Evolutionary conservation across 1,140 invertebrate species (phyloP), one percentile per base, ranked within the genome.

Genomic region (Mesaphorura yosii): DNA sequence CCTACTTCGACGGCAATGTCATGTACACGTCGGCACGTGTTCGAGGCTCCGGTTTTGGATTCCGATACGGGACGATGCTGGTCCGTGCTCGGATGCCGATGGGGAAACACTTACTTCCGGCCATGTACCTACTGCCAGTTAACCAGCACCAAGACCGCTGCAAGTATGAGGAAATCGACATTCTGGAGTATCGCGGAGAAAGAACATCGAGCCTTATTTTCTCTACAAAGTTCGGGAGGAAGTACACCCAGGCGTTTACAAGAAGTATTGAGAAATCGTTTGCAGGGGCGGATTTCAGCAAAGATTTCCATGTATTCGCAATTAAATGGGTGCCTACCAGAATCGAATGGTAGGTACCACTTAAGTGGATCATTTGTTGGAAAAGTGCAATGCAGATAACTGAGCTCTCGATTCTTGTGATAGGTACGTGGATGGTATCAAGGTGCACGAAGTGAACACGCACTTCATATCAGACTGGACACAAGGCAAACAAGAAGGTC

Each of bases 111-210:
- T 34, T 62, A n/a, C 59, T 59, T 53, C 60, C 60, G 26, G 60
- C 60, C 14, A 42, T 59, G 23, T 59, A 53, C 40, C 25, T 55
- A n/a, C 38, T 55, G 3, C 27, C 46, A 4, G 17, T 23, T 17
- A 26, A 51, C 1, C 48, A 56, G 22, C 52, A 51, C 48, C 25
- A 6, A 19, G 22, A 34, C 2, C 51, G 50, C 10, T 59, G 58
- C 39, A 44, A 48, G 20, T 59, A 55, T 38, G 58, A 59, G 42
- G 58, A 59, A 49, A 59, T 59, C 28, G 58, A 59, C 46, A 59
- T 59, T 19, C 29, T 52, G 14, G 58, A 59, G 31, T 59, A 51
- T 27, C 42, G 37, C 10, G 48, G 57, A 14, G 29, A 17, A 51
- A 44, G 42, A 51, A 29, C 45, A 29, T 51, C 50, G 5, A 51